Evolutionary conservation across 1,140 invertebrate species (phyloP).

Genomic region (Calephelis nemesis): DNA sequence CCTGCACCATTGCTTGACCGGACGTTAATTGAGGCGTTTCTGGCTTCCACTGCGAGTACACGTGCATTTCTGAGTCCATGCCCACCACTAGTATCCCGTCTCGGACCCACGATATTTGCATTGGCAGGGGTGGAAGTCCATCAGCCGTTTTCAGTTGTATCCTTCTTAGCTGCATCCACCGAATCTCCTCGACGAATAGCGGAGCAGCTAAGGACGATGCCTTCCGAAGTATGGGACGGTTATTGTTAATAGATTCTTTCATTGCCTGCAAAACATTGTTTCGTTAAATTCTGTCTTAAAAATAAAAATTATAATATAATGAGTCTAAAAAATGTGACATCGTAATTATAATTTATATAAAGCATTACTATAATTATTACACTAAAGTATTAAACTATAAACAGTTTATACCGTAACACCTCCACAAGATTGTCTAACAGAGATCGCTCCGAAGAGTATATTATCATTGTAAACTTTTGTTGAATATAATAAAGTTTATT

Average conservation of each 20-base stretch:
- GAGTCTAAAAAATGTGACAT: too few relatives aligned
- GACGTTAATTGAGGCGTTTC: slow-evolving; percentile 75
- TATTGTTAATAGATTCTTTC: slow-evolving; percentile 89
- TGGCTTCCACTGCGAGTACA: slow-evolving; percentile 98
- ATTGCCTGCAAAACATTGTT: slow-evolving; percentile 77
- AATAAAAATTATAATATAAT: too few relatives aligned
- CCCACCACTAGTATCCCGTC: slow-evolving; percentile 98
- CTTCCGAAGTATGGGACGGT: slow-evolving; percentile 90
- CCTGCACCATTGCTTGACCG: slow-evolving; percentile 45
- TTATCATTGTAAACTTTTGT: too few relatives aligned
- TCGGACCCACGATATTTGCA: slow-evolving; percentile 99
- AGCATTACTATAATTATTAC: too few relatives aligned
- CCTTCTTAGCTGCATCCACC: slow-evolving; percentile 97
- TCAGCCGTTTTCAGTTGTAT: slow-evolving; percentile 96
- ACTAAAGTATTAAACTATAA: too few relatives aligned
- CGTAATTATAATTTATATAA: too few relatives aligned
- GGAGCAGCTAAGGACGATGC: slow-evolving; percentile 92
- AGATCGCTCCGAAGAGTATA: too few relatives aligned
- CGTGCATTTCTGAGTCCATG: slow-evolving; percentile 99
- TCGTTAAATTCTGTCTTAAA: background rate
- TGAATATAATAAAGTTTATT: too few relatives aligned
- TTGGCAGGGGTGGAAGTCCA: slow-evolving; percentile 96
- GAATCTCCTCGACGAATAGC: slow-evolving; percentile 91
- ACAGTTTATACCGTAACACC: too few relatives aligned
- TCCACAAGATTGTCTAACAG: too few relatives aligned